These are phyloP conservation scores for Isaurus tuberculatus DNA, from an alignment of 92 coral and sea anemone genomes.

Conservation along the genomic window DNA sequence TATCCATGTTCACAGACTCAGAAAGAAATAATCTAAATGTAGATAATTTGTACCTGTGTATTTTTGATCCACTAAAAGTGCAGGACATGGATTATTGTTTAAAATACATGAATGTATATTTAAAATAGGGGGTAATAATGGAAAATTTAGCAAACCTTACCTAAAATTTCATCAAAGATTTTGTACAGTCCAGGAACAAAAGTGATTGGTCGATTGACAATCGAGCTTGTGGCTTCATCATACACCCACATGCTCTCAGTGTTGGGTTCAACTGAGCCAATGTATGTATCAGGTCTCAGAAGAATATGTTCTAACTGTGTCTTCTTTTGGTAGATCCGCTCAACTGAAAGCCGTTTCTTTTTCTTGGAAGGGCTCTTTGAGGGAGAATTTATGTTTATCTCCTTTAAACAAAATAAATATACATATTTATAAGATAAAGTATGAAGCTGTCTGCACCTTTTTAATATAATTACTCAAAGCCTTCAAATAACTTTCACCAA, in stretches of 20 bases:
- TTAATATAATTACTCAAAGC: no score
- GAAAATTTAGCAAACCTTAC: conserved; percentile 65
- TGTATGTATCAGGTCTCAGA: conserved; percentile 97
- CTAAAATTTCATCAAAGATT: conserved; percentile 97
- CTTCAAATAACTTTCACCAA: no score
- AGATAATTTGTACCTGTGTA: no score
- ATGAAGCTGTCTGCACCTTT: no score
- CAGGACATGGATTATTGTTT: no score
- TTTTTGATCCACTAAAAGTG: no score
- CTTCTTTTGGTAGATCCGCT: conserved; percentile 97
- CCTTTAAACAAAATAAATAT: conserved; percentile 49
- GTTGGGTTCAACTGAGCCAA: conserved; percentile 97
- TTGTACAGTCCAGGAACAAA: conserved; percentile 98
- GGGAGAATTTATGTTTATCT: conserved; percentile 61
- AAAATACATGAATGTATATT: no score
- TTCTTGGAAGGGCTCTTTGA: conserved; percentile 64
- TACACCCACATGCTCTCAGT: conserved; percentile 97
- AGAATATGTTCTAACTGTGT: conserved; percentile 97
- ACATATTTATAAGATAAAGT: not conserved
- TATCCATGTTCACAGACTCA: no score
- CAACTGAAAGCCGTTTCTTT: conserved; percentile 96
- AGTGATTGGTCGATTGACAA: conserved; percentile 86
- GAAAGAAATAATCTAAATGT: no score
- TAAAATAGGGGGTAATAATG: no score
- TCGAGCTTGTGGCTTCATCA: conserved; percentile 79